Evolutionary conservation across 2,113 vertebrate species (phyloP).

Genomic region (Aldabrachelys gigantea): DNA sequence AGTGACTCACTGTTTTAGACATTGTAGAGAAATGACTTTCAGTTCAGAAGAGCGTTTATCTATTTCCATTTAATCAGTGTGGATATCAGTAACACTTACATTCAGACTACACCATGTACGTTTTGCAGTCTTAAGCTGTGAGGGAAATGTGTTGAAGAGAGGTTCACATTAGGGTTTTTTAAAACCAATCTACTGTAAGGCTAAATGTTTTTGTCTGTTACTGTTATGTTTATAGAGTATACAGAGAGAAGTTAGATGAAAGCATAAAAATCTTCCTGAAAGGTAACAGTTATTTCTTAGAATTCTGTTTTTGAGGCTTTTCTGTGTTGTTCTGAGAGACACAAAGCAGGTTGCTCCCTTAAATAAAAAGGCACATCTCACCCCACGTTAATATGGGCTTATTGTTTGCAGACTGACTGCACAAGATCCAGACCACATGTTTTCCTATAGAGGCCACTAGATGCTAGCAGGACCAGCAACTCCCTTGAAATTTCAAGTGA

Average conservation of each 20-base stretch:
- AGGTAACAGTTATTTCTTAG: background rate
- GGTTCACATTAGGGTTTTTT: background rate
- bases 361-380: background rate
- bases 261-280: background rate
- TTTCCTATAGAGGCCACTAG: background rate
- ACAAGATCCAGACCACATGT: background rate
- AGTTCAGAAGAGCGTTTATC: background rate
- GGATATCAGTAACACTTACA: background rate
- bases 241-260: background rate
- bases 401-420: background rate
- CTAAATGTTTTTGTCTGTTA: background rate
- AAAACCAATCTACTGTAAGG: background rate
- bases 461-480: background rate
- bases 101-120: background rate
- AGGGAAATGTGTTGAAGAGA: background rate
- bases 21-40: background rate
- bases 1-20: background rate
- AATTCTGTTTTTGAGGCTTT: background rate
- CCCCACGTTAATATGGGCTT: background rate
- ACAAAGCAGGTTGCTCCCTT: background rate
- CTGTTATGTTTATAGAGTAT: background rate
- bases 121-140: background rate
- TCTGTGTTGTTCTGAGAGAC: background rate
- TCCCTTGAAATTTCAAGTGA: background rate
- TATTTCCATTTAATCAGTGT: background rate